Evolutionary conservation across 64 coral and sea anemone species (phyloP), one percentile per base, ranked within the genome.

Genomic region (Stichodactyla helianthus): DNA sequence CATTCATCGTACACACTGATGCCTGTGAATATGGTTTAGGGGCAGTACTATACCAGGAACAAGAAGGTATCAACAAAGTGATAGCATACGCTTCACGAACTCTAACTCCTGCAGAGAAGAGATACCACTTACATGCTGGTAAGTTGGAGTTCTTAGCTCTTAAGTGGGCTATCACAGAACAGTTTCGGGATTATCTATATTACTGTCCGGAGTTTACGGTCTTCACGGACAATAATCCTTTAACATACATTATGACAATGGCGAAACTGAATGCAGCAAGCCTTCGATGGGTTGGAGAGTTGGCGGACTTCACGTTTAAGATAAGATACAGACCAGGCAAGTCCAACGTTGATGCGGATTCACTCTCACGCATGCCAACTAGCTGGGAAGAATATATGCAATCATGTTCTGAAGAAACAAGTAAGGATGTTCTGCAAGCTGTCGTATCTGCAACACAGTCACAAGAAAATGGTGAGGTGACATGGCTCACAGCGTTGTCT

Each of bases 391-490:
- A 23, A 12, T 74, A 87, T n/a, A 77, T 52, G 14, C 35, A 67
- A 23, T 70, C 63, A 65, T 87, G 63, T 71, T 55, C 70, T 20
- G 86, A 87, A 68, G 65, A 77, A 52, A 51, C 50, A 70, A 51
- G 54, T 15, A 51, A 87, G 10, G 86, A 87, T 5, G 55, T 87
- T 23, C 53, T 87, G 14, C 74, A 87, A 77, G 59, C 74, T 35
- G 86, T 87, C 12, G 71, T 35, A 5, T 78, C 50, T 31, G 74
- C 86, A 17, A 55, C 86, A 79, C 54, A 87, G 13, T 22, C 6
- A 10, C 71, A 87, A 77, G 68, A 87, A 2, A 13, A 79, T 76
- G 86, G 71, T 22, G 6, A 23, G 77, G 13, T 79, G 35, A 77
- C 71, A 20, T 87, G 70, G 86, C 10, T 78, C 19, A 55, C 53